phyloP scores from a whole-genome alignment of 2,888 invertebrate genomes.

The Epistrophella euchroma region DNA sequence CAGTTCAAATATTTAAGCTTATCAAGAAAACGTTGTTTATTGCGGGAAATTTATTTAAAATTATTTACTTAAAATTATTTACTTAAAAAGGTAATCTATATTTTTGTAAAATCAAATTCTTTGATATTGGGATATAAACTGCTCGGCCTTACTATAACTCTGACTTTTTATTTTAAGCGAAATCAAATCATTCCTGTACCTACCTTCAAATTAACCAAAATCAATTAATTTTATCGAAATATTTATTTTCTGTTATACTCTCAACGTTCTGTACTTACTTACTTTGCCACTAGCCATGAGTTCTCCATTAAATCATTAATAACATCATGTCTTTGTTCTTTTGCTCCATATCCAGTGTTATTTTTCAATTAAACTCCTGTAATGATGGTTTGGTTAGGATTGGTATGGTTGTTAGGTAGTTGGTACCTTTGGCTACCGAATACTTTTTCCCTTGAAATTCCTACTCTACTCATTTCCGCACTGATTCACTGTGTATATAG shows the following conservation, averaged over 20 bases:
- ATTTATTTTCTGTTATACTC: constrained; percentile 16
- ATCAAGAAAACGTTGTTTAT: not conserved
- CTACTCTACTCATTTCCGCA: constrained; percentile 25
- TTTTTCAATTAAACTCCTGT: constrained; percentile 55
- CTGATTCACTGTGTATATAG: constrained; percentile 65
- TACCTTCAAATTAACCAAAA: constrained; percentile 5
- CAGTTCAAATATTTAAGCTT: not conserved
- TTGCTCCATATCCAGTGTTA: constrained; percentile 45
- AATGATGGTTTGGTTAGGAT: constrained; percentile 4
- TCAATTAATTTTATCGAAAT: constrained; percentile 43
- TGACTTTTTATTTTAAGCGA: not conserved
- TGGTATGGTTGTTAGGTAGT: not conserved
- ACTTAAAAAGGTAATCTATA: not conserved
- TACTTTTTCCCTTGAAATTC: not conserved
- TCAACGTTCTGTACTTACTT: not conserved
- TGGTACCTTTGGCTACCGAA: constrained; percentile 9
- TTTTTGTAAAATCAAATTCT: not conserved
- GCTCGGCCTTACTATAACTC: no score
- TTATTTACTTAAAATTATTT: no score
- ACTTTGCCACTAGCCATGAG: constrained; percentile 34
- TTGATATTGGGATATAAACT: no score
- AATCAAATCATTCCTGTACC: not conserved
- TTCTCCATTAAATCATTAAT: constrained; percentile 38
- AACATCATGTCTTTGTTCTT: constrained; percentile 40
- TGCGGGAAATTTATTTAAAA: not conserved